phyloP scores from a whole-genome alignment of 2,113 vertebrate species.

The Oryzias javanicus region DNA sequence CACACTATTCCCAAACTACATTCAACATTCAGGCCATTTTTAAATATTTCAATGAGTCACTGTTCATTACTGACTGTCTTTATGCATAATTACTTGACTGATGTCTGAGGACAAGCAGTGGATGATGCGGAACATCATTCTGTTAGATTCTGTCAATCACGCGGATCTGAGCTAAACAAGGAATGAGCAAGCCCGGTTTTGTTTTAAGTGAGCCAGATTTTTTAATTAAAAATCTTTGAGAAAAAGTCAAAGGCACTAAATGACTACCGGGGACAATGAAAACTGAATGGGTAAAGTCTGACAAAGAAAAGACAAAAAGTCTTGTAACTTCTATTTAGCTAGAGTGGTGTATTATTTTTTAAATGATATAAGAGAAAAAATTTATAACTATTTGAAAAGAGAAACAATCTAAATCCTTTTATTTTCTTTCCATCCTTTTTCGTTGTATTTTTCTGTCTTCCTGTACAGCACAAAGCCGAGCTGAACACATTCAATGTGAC shows the following conservation, averaged over 20 bases:
- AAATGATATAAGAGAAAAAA: too few species aligned
- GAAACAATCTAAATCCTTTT: too few species aligned
- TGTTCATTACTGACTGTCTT: constrained; percentile 19
- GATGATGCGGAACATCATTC: constrained; percentile 17
- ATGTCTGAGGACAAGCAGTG: constrained; percentile 35
- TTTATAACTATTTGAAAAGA: too few species aligned
- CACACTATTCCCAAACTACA: neutral
- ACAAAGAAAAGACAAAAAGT: neutral
- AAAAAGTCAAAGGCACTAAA: neutral
- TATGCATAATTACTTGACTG: constrained; percentile 37
- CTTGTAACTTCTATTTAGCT: too few species aligned
- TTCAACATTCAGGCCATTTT: neutral
- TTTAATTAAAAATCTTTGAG: constrained; percentile 23
- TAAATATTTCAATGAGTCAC: constrained; percentile 26
- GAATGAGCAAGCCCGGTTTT: constrained; percentile 7
- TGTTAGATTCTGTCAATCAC: constrained; percentile 31
- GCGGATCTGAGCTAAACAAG: constrained; percentile 19
- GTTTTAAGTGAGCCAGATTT: constrained; percentile 17
- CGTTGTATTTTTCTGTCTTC: too few species aligned
- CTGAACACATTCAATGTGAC: too few species aligned
- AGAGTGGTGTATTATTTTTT: too few species aligned
- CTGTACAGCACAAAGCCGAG: too few species aligned
- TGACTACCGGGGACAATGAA: neutral
- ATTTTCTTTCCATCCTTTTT: too few species aligned
- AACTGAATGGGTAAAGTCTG: neutral